Base-by-base conservation (phyloP, 2,113 vertebrate species). In the Nothobranchius kuhntae region DNA sequence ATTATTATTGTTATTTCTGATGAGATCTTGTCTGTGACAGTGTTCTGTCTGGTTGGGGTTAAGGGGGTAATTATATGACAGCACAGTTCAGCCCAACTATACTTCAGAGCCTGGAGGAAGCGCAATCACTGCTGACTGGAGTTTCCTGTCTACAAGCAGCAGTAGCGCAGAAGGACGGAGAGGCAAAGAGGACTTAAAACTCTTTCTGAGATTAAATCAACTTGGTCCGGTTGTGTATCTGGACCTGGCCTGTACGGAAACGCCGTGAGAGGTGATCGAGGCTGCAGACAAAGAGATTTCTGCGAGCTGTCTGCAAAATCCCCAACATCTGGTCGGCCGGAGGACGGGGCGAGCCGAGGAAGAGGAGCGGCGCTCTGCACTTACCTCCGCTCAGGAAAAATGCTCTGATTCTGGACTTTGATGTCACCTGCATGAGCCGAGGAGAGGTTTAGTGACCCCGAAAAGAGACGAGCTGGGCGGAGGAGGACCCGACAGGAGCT, bases 101-200 rank as follows among this genome's bases (percentile, higher is more conserved):
- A 74, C 81, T 90, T 89, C 90, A 47, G 85, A 82, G 90, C 90
- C 86, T 79, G 84, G 77, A 93, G 92, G 92, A 92, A 93, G 87
- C 89, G 73, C 83, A 91, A 91, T 92, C 89, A 84, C 87, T 70
- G 85, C 85, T 86, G 83, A 87, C 87, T 92, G 83, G 54, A 86
- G 90, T 91, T 93, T 93, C 92, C 93, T 92, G 92, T 89, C 77
- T 79, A 87, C 86, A 71, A 82, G 81, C 86, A 83, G 80, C 75
- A 79, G 78, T 78, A 81, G 77, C 87, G 62, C 56, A 60, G 17
- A 17, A 45, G 21, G 13, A 36, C 26, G 59, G 40, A 66, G 70
- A 65, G 60, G 68, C 68, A 48, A 66, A 72, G 59, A 53, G 44
- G 13, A 59, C 13, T 56, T 35, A 24, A 59, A 5, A 46, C 46